A percentile compares a stretch with the other conserved stretches of the same genome.
Conservation (phyloP, 2,888 invertebrate species). For the Acronicta psi region DNA sequence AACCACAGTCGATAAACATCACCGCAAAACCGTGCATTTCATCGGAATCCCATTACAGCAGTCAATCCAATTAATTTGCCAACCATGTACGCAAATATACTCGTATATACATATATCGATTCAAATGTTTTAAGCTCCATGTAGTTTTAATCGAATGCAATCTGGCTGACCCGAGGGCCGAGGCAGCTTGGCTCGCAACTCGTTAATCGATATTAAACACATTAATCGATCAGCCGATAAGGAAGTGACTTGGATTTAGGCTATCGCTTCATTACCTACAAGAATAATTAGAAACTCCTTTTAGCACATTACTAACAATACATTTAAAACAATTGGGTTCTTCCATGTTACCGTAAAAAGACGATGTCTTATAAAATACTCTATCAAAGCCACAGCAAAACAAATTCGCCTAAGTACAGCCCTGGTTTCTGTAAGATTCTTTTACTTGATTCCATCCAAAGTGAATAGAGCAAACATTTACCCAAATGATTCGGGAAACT, state of each 20-base stretch:
- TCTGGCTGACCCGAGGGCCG: conserved; percentile 46
- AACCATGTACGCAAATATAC: conserved; percentile 14
- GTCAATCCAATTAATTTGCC: conserved; percentile 33
- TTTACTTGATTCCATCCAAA: not conserved
- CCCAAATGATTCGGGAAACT: conserved; percentile 3
- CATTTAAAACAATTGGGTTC: not conserved
- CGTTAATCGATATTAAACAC: conserved; percentile 69
- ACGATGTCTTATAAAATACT: not conserved
- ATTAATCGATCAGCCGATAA: conserved; percentile 63
- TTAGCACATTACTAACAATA: not conserved
- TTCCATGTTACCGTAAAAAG: not conserved
- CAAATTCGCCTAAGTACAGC: no score
- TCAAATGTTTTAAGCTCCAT: conserved; percentile 19
- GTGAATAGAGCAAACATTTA: not conserved
- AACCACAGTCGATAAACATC: not conserved
- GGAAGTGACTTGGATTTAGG: conserved; percentile 64
- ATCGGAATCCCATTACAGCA: conserved; percentile 17
- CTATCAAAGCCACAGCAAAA: not conserved
- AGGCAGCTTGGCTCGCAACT: conserved; percentile 41
- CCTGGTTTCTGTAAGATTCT: not conserved
- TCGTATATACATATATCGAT: conserved; percentile 18
- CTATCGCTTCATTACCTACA: conserved; percentile 32
- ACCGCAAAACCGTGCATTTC: conserved; percentile 2
- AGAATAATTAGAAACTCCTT: conserved; percentile 23
- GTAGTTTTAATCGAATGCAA: conserved; percentile 57